Base-by-base conservation (phyloP, 2,797 vertebrate species). In the Danio choprae region DNA sequence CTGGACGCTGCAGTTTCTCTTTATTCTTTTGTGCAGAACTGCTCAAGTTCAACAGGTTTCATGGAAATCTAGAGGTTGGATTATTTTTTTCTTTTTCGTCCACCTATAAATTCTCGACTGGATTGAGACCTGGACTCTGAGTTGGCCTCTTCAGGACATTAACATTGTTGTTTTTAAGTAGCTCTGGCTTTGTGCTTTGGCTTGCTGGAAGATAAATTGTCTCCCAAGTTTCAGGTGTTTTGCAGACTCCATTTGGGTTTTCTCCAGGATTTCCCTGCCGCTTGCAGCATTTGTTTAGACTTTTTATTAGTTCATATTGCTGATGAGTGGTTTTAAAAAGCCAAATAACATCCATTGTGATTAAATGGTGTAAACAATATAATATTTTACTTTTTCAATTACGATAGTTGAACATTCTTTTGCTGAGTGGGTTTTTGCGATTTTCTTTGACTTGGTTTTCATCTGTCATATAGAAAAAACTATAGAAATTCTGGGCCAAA, bases 131-230 rank as follows among this genome's bases (percentile, higher is more conserved):
- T 55, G 65, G 68, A 71, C 51, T 55, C 12, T 15, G 51, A 41
- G 51, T 56, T 56, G 51, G 69, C 69, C 38, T 5, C 38, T 71
- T n/a, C 4, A 15, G 16, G 1, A 71, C 51, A 56, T 71, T 56
- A 71, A 22, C n/a, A 8, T 20, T 71, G 51, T 71, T 56, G 36
- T 71, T 71, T 53, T 51, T 69, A 53, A 53, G 67, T 38, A 69
- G 48, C 38, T 56, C 41, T 43, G 69, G n/a, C n/a, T 71, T 15
- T 55, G 40, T n/a, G 18, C 69, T 15, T 55, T 53, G 13, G 40
- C 62, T 55, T 9, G 0, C 11, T 65, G 18, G 11, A 74, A 59
- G 22, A 60, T 20, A 13, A 75, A 41, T 50, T 10, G 4, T 43
- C 62, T 65, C 18, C 18, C 60, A 11, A 40, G 13, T 55, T 6